Evolutionary conservation across 2,888 invertebrate species (phyloP).

Genomic region (Microplitis deprimator): DNA sequence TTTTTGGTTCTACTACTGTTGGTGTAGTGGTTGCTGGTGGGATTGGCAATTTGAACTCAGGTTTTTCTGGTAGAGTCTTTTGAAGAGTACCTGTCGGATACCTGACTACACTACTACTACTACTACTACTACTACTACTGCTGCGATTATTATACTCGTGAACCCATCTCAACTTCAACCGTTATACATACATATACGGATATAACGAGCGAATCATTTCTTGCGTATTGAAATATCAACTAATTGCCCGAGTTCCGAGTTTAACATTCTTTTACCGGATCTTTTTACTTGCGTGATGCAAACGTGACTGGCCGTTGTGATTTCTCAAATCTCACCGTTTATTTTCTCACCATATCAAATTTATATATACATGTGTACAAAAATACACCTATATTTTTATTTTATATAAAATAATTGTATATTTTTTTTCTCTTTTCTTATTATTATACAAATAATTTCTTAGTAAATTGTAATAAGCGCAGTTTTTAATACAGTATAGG

Average conservation of each 20-base stretch:
- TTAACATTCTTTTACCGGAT: conserved; percentile 36
- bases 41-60: no score
- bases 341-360: neutral
- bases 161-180: conserved; percentile 31
- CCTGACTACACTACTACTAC: no score
- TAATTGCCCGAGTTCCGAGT: conserved; percentile 68
- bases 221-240: conserved; percentile 72
- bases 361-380: neutral
- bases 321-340: conserved; percentile 41
- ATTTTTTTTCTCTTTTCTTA: neutral
- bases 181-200: conserved; percentile 48
- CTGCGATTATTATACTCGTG: no score
- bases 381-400: neutral
- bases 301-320: conserved; percentile 55
- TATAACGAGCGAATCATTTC: conserved; percentile 68
- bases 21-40: no score
- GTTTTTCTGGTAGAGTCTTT: no score
- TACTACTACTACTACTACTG: no score
- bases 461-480: no score
- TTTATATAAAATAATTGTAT: no score
- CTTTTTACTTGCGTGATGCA: conserved; percentile 51
- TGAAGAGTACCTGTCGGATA: no score
- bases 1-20: no score
- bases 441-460: no score
- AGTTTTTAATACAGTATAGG: no score